Percentiles rank a stretch among this genome's conserved stretches.
phyloP scores from a whole-genome alignment of 1,140 invertebrate genomes.

The Danaus plexippus region DNA sequence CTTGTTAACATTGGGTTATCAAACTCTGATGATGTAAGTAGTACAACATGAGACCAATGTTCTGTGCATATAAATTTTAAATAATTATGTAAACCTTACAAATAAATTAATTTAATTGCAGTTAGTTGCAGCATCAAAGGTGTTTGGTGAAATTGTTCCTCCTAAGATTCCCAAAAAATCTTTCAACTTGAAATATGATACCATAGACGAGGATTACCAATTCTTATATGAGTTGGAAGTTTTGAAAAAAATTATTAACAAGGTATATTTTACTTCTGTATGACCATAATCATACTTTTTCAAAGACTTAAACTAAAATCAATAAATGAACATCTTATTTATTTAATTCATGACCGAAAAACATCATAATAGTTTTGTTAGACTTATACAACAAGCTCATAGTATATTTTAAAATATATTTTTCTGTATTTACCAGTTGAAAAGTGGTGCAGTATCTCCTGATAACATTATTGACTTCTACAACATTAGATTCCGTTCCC shows the following conservation, averaged over 20 bases:
- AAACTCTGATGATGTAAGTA: constrained; percentile 74
- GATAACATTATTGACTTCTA: constrained; percentile 77
- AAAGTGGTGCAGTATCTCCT: constrained; percentile 60
- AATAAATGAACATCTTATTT: too few species aligned
- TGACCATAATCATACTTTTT: too few species aligned
- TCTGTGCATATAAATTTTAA: constrained; percentile 5
- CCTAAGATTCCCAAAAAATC: constrained; percentile 57
- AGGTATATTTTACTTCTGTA: constrained; percentile 42
- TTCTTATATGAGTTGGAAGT: constrained; percentile 78
- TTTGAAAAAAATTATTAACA: constrained; percentile 74
- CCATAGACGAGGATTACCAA: constrained; percentile 76
- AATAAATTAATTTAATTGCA: constrained; percentile 28
- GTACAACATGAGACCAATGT: constrained; percentile 23
- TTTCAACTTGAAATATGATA: constrained; percentile 71
- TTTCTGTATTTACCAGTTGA: constrained; percentile 42
- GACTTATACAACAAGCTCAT: too few species aligned
- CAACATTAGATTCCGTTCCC: constrained; percentile 76
- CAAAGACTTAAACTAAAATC: too few species aligned
- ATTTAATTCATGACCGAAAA: too few species aligned
- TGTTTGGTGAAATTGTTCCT: constrained; percentile 69
- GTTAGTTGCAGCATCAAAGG: constrained; percentile 56
- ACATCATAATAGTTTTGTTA: too few species aligned
- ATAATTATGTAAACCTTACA: too few species aligned
- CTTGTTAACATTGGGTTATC: constrained; percentile 77
- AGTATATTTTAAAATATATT: neutral